Evolutionary conservation across 1,140 invertebrate species (phyloP).

Genomic region (Vollenhovia emeryi): DNA sequence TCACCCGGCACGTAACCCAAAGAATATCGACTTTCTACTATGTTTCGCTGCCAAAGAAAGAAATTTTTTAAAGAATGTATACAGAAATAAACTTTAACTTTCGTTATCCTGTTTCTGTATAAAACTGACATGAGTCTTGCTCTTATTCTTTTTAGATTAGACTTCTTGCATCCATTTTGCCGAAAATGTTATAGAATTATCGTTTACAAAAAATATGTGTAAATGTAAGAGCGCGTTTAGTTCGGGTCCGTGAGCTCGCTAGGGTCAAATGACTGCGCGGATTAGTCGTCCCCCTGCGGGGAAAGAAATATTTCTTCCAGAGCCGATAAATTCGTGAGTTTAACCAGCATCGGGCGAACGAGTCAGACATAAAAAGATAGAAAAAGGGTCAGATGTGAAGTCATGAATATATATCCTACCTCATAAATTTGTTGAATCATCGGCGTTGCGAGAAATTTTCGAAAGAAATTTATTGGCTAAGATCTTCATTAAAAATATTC

Average conservation of each 20-base stretch:
- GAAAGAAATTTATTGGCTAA: background rate
- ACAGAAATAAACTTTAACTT: background rate
- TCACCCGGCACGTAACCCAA: background rate
- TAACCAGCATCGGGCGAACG: background rate
- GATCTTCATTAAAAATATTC: background rate
- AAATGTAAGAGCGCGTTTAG: background rate
- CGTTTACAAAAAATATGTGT: background rate
- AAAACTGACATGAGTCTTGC: background rate
- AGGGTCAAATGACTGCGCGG: background rate
- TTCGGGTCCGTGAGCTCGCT: background rate
- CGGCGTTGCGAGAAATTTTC: background rate
- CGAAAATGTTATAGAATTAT: background rate
- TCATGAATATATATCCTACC: background rate
- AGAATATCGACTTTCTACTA: conserved; percentile 18
- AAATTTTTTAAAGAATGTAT: background rate
- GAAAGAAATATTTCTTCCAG: conserved; percentile 11
- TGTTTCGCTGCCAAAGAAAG: background rate
- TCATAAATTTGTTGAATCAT: background rate
- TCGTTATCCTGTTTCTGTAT: background rate
- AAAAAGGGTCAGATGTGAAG: no score
- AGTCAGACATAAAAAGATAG: background rate
- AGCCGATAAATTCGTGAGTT: conserved; percentile 35
- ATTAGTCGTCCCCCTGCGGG: background rate
- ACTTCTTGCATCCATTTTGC: background rate
- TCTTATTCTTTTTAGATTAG: background rate